Base-by-base conservation (phyloP, 2,797 vertebrate species). In the Dicrostonyx torquatus region DNA sequence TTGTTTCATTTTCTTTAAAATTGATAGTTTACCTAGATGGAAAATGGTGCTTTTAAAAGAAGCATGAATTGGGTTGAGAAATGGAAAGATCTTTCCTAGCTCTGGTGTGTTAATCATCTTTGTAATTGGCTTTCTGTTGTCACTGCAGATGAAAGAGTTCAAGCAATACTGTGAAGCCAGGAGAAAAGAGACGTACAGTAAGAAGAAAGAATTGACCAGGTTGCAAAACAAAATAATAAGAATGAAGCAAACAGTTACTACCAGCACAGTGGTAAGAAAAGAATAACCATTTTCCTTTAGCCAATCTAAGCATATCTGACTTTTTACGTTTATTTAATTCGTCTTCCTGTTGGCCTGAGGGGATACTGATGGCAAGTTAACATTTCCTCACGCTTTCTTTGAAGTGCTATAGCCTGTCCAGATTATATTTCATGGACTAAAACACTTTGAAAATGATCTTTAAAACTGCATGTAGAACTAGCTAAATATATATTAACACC, bases 141-240 rank as follows among this genome's bases (percentile, higher is more conserved):
- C 48, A 79, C 77, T 91, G 34, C 77, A 98, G 98, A 95, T 89
- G 0, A 76, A 17, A 50, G 80, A 97, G 70, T 50, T 83, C 0
- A 93, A 96, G 95, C 90, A 78, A 4, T 1, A 0, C 12, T 91
- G 80, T 79, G 94, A 96, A 34, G 0, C 0, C 14, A 95, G 94
- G 26, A 92, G 86, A 77, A 79, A 18, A 50, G 89, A 97, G 22
- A 86, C 79, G 80, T 96, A 48, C 1, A 0, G 72, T 64, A 96
- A 94, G 97, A 98, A 95, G 48, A 82, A 70, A 83, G 68, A 97
- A 82, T 60, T 98, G 91, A 92, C 95, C 89, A 90, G 66, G 7
- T 34, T 88, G 26, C 95, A 20, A 37, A 26, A 0, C 20, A 95
- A 80, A 50, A 1, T 92, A 26, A 85, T 89, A 72, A 77, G 94